Percentiles rank a stretch among this genome's conserved stretches.
Evolutionary conservation across 2,888 invertebrate species (phyloP).

Genomic region (Chloroclysta siterata): DNA sequence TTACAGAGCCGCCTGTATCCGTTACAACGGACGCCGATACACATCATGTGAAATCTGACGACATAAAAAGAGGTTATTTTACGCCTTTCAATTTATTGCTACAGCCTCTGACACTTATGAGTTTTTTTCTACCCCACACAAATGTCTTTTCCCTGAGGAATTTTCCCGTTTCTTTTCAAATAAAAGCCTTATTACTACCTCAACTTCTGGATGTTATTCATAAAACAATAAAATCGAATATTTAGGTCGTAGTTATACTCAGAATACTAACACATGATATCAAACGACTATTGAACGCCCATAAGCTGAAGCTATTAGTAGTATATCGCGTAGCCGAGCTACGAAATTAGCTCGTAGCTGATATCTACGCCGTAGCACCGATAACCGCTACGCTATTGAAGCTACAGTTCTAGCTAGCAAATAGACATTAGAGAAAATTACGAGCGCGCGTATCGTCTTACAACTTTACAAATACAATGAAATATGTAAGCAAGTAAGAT

Average conservation of each 20-base stretch:
- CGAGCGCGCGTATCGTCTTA: constrained; percentile 1
- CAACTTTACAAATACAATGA: constrained; percentile 19
- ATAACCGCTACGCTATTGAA: constrained; percentile 14
- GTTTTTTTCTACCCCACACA: background rate
- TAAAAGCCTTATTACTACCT: background rate
- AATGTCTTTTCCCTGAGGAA: background rate
- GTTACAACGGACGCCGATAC: constrained; percentile 1
- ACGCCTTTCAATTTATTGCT: background rate
- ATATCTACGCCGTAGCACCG: constrained; percentile 27
- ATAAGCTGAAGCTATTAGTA: background rate
- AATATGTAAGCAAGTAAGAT: constrained; percentile 20
- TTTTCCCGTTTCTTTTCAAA: background rate
- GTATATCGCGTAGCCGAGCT: constrained; percentile 8
- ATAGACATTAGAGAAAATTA: constrained; percentile 10
- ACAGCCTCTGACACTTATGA: constrained; percentile 2
- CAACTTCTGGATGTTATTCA: background rate
- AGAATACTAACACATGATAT: background rate
- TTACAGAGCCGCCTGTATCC: constrained; percentile 3
- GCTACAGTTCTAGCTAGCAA: constrained; percentile 5
- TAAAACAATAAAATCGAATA: background rate
- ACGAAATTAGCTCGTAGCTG: constrained; percentile 7
- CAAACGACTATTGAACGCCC: constrained; percentile 3
- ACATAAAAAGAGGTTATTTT: constrained; percentile 1
- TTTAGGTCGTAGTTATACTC: background rate
- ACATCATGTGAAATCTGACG: background rate